Conservation (phyloP, 30 jellyfish, hydroid and myxozoan genomes). For the Turritopsis dohrnii region DNA sequence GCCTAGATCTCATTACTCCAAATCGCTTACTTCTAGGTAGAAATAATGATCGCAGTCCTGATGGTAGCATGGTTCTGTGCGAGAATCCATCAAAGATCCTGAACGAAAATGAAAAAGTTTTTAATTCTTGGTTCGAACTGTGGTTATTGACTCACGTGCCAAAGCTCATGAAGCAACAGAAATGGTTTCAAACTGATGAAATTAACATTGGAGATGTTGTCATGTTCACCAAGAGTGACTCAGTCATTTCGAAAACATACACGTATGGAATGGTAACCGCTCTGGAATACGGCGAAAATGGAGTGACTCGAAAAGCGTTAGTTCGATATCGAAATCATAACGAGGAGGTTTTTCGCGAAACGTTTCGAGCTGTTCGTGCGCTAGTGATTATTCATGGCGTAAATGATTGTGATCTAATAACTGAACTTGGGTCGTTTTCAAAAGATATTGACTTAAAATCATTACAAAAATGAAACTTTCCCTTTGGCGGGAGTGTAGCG, state of each 20-base stretch:
- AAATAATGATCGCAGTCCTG: neutral
- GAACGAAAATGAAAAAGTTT: neutral
- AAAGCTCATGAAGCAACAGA: neutral
- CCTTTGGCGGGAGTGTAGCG: too few relatives aligned
- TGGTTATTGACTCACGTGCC: neutral
- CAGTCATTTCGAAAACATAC: neutral
- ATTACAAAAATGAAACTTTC: too few relatives aligned
- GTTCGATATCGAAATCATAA: neutral
- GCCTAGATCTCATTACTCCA: neutral
- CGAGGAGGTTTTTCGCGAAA: neutral
- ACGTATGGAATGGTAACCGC: neutral
- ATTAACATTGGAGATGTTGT: neutral
- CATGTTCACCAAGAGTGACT: neutral
- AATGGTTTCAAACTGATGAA: neutral
- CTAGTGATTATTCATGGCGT: neutral
- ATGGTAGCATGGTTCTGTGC: neutral
- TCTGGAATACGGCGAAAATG: neutral
- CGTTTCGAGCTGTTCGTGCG: neutral
- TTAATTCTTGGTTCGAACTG: neutral
- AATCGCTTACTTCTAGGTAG: neutral
- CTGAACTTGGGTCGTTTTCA: neutral
- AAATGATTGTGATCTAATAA: neutral
- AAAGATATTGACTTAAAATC: neutral
- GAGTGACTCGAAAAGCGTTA: neutral
- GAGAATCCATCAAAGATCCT: neutral